Percentiles rank a stretch among this genome's conserved stretches.
These are phyloP conservation scores for Macaria liturata DNA, from an alignment of 2,888 invertebrate genomes.

Conservation along the genomic window DNA sequence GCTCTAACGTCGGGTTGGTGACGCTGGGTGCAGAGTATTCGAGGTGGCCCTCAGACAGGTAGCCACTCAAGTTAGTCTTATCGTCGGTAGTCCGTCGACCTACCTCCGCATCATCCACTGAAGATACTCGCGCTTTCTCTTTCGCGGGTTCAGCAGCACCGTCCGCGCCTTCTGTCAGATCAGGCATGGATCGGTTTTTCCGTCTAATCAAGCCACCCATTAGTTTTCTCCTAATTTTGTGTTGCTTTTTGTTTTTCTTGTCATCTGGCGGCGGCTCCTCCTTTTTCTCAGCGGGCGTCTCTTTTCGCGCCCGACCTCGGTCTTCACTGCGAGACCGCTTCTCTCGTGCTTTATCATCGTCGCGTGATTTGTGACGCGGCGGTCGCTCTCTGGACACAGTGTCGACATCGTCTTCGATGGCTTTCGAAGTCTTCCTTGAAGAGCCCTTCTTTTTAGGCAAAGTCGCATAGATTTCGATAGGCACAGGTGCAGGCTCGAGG, in stretches of 20 bases:
- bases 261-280: conserved; percentile 86
- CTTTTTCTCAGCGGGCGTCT: conserved; percentile 87
- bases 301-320: conserved; percentile 89
- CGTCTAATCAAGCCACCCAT: conserved; percentile 95
- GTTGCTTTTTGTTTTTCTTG: conserved; percentile 93
- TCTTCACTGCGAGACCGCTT: conserved; percentile 94
- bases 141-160: conserved; percentile 70
- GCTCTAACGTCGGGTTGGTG: conserved; percentile 92
- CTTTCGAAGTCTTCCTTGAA: conserved; percentile 85
- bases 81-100: conserved; percentile 85
- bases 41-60: conserved; percentile 93
- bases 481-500: conserved; percentile 89
- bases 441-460: conserved; percentile 93
- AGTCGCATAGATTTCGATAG: conserved; percentile 95
- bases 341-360: conserved; percentile 87
- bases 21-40: conserved; percentile 87
- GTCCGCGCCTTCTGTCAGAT: conserved; percentile 91
- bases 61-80: conserved; percentile 87
- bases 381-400: conserved; percentile 88
- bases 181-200: conserved; percentile 96
- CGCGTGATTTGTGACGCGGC: conserved; percentile 87
- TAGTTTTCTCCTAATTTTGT: conserved; percentile 93
- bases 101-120: conserved; percentile 90
- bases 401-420: conserved; percentile 89
- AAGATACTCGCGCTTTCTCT: conserved; percentile 69